Base-by-base conservation (phyloP, 2,888 invertebrate species). In the Pemphredon lugubris region DNA sequence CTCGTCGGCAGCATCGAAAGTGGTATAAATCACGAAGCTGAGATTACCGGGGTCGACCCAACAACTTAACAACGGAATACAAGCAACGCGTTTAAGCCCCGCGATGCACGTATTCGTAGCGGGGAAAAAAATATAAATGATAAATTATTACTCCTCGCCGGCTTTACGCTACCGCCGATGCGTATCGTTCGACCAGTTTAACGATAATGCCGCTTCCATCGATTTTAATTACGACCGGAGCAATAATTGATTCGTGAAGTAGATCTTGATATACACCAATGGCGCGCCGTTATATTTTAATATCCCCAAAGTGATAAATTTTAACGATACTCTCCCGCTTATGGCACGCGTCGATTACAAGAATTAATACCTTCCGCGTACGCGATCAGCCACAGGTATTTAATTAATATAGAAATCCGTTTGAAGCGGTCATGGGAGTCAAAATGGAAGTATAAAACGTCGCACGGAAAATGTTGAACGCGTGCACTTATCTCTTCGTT, bases 11-110 rank as follows among this genome's bases (percentile, higher is more conserved):
- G 23, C 37, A 21, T 60, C 59, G 69, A 60, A 32, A 73, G 64
- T 61, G 54, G 37, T 42, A 73, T 72, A 74, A 72, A 74, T 74
- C 67, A 67, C 55, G 48, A 13, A n/a, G n/a, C n/a, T 37, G 40
- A 57, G 65, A 69, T 58, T 54, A 45, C 26, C 3, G 47, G 50
- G 39, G 44, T 57, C 45, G 37, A 7, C 26, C 47, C 23, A 34
- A 20, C 37, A 13, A 32, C 11, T 34, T 13, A 34, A 9, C 30
- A 48, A 34, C 34, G 26, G 34, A 23, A 58, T 34, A 58, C 16
- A 39, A 23, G 21, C 44, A 21, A 45, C n/a, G 5, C 14, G 44
- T n/a, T 21, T 21, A 2, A 20, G 2, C n/a, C 6, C 23, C 20
- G n/a, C 21, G 16, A 40, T 21, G 23, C 13, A 21, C 42, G 6